Conservation (phyloP, 2,888 invertebrate species). For the Tenodera sinensis region DNA sequence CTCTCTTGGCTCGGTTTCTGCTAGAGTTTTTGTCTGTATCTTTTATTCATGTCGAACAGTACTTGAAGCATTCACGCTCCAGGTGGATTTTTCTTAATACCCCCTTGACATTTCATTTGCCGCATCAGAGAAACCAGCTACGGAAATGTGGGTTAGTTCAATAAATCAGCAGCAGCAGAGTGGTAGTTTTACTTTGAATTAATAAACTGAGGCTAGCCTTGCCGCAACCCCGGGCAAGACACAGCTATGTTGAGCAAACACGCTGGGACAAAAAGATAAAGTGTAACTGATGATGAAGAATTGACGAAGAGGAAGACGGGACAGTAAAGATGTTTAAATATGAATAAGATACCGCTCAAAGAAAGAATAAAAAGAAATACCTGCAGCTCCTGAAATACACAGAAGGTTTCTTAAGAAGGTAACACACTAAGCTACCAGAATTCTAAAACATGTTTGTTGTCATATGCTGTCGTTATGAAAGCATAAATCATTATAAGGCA, state of each 20-base stretch:
- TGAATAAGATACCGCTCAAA: not conserved
- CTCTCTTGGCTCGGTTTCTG: not conserved
- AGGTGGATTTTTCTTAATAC: not conserved
- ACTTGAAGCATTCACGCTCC: not conserved
- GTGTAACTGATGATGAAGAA: not conserved
- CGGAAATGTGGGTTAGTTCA: not conserved
- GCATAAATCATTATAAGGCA: too few relatives aligned
- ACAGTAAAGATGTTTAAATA: not conserved
- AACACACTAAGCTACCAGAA: not conserved
- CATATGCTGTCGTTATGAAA: too few relatives aligned
- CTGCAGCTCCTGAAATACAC: not conserved
- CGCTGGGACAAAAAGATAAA: not conserved
- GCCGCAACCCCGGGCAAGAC: too few relatives aligned
- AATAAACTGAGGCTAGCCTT: not conserved
- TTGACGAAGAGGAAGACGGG: not conserved
- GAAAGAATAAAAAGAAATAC: not conserved
- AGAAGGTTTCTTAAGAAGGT: not conserved
- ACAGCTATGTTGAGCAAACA: not conserved
- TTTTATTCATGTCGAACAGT: not conserved
- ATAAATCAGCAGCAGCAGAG: not conserved
- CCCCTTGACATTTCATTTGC: not conserved
- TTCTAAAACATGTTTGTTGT: too few relatives aligned
- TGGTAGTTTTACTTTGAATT: not conserved
- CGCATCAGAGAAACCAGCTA: not conserved
- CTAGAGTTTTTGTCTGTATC: not conserved